Percentiles rank a stretch among this genome's conserved stretches.
These are phyloP conservation scores for Dione vanillae DNA, from an alignment of 2,888 invertebrate genomes.

Conservation along the genomic window DNA sequence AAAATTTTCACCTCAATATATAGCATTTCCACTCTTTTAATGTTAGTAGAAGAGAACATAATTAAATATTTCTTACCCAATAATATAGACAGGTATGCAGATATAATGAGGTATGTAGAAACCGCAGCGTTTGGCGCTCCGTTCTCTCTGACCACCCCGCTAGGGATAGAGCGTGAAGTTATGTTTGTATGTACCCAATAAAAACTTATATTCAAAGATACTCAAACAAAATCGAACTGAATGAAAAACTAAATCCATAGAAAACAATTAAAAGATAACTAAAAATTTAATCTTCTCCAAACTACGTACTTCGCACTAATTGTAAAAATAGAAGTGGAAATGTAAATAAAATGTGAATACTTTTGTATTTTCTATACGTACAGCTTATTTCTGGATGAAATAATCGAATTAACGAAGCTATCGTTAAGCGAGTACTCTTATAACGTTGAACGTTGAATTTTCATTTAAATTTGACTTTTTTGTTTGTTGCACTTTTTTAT, in stretches of 20 bases:
- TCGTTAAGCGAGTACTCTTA: constrained; percentile 20
- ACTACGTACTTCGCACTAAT: not conserved
- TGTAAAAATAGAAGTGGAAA: constrained; percentile 17
- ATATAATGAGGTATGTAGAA: too few species aligned
- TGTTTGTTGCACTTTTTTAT: not conserved
- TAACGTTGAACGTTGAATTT: not conserved
- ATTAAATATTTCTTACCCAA: too few species aligned
- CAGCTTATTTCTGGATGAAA: constrained; percentile 24
- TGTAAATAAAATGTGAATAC: not conserved
- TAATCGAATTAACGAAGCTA: constrained; percentile 29
- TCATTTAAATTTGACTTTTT: not conserved
- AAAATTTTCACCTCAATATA: too few species aligned
- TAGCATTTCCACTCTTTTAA: too few species aligned
- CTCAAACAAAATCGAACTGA: not conserved
- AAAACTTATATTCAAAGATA: not conserved
- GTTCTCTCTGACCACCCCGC: too few species aligned
- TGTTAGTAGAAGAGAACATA: too few species aligned
- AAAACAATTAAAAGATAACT: constrained; percentile 2
- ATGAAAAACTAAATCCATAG: not conserved
- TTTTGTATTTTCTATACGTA: constrained; percentile 1
- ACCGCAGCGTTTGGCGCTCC: too few species aligned
- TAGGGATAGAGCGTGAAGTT: too few species aligned
- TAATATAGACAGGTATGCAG: too few species aligned
- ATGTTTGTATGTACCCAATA: too few species aligned
- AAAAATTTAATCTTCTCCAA: constrained; percentile 13